Percentiles rank a stretch among this genome's conserved stretches.
phyloP scores from a whole-genome alignment of 2,113 vertebrate species.

The Crotalus tigris region DNA sequence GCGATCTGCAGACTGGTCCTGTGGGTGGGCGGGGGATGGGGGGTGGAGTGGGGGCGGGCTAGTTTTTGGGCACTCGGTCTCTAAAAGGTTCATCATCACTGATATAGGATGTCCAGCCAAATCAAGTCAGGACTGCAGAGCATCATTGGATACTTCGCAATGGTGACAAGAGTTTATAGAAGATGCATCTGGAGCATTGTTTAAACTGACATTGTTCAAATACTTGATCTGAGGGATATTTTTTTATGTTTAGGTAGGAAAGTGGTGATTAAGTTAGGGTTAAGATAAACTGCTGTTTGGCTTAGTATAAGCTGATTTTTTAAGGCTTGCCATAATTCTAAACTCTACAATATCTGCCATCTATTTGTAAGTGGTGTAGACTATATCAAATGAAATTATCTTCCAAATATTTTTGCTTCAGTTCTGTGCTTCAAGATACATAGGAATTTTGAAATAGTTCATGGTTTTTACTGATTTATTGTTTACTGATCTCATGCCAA shows the following conservation, averaged over 20 bases:
- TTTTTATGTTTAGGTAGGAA: background rate
- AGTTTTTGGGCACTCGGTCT: too few relatives aligned
- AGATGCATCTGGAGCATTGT: background rate
- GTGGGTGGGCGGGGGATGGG: too few relatives aligned
- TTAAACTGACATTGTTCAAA: background rate
- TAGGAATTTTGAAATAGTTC: background rate
- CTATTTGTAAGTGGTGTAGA: background rate
- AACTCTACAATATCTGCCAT: background rate
- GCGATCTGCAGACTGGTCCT: too few relatives aligned
- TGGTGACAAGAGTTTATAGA: background rate
- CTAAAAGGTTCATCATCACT: too few relatives aligned
- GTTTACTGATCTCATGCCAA: background rate
- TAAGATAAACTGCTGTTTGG: background rate
- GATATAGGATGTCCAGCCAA: background rate
- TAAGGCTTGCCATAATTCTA: background rate
- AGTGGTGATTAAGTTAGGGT: background rate
- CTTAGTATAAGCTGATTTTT: background rate
- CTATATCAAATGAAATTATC: background rate
- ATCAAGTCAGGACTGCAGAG: background rate
- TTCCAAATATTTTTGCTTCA: background rate
- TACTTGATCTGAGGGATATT: background rate
- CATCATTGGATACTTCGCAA: background rate
- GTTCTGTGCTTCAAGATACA: background rate
- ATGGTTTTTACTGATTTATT: background rate
- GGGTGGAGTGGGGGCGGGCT: too few relatives aligned